Percentiles rank a stretch among this genome's conserved stretches.
Conservation (phyloP, 2,113 vertebrate species). For the Phrynosoma platyrhinos region DNA sequence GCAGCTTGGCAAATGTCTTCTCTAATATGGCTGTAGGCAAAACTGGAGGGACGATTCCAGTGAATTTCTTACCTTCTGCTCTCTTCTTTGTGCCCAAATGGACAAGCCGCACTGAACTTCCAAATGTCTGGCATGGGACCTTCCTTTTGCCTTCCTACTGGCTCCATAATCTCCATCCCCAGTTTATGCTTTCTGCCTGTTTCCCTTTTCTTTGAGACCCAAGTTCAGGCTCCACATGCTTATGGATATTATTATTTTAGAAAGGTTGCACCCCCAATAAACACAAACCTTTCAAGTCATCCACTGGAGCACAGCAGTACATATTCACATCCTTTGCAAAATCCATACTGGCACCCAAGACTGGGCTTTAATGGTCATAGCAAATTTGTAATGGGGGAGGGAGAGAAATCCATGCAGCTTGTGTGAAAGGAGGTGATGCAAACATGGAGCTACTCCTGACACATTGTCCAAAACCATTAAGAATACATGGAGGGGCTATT, state of each 20-base stretch:
- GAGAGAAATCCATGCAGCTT: too few relatives aligned
- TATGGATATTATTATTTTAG: too few relatives aligned
- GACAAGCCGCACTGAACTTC: neutral
- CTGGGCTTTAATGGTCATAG: neutral
- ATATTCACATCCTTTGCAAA: neutral
- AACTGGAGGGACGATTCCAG: neutral
- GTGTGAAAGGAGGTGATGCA: neutral
- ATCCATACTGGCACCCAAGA: neutral
- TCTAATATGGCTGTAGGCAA: neutral
- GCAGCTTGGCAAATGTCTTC: neutral
- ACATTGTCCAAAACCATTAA: constrained; percentile 28
- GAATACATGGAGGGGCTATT: constrained; percentile 23
- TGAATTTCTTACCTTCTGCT: neutral
- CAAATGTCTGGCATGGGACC: neutral
- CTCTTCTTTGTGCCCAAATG: neutral
- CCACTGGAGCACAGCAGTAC: neutral
- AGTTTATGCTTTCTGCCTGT: too few relatives aligned
- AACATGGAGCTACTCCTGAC: neutral
- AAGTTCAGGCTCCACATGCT: neutral
- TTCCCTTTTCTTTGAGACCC: neutral
- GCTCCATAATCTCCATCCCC: neutral
- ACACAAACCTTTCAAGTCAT: neutral
- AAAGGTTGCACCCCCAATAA: neutral
- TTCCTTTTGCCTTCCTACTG: neutral
- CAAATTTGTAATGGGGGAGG: too few relatives aligned